Evolutionary conservation across 2,888 invertebrate genomes (phyloP), one percentile per base, ranked within the genome.

Genomic region (Ornithoptera priamus): DNA sequence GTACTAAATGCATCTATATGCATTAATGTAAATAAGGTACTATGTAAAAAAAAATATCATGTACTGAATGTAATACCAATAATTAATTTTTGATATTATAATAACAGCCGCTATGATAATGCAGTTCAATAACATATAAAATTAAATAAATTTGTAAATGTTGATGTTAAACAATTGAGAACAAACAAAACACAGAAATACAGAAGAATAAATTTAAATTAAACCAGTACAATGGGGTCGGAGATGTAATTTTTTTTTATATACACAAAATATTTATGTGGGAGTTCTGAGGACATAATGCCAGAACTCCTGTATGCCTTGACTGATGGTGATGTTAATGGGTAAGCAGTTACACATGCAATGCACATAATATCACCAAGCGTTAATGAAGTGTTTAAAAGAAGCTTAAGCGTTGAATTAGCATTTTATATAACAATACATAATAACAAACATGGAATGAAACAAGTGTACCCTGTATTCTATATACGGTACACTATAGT

Each of bases 221-320:
- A 50, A 50, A 50, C 17, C 18, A 5, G 7, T 53, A n/a, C n/a
- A 53, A 53, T 53, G 53, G 46, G 18, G 1, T 18, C n/a, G 53
- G 6, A 18, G 53, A 53, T 53, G 6, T n/a, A n/a, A 1, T 18
- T 12, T 53, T 6, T 53, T 50, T 17, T 50, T 1, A n/a, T 53
- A 53, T 18, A n/a, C 5, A n/a, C 18, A 53, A n/a, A 18, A 53
- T n/a, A 53, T 53, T 53, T 4, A 53, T 71, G 75, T 77, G 89
- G 89, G 90, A 90, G 87, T 75, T 84, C 73, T 87, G 88, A 85
- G 90, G 88, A 83, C 90, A 90, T 89, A 91, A 89, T 75, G 83
- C 87, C 90, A 90, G 83, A 74, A 86, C 67, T 87, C 81, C 75
- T 60, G 67, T 62, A 74, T 71, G 73, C 77, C 70, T 72, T 71